Evolutionary conservation across 1,140 invertebrate species (phyloP), one percentile per base, ranked within the genome.

Genomic region (Diabrotica virgifera): DNA sequence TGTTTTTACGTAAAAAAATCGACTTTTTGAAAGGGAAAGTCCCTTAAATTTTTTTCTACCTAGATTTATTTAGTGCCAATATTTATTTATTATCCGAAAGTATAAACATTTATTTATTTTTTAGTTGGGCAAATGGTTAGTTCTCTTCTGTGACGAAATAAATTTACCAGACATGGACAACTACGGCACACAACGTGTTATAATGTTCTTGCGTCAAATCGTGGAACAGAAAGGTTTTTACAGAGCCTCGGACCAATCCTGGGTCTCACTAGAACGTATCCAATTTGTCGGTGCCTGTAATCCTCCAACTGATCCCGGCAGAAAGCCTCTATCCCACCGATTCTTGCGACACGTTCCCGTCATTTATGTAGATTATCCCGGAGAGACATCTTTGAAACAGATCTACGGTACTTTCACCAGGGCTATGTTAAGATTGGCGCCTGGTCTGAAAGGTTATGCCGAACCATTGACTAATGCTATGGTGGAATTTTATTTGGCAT

Each of bases 241-340:
- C 77, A 84, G 96, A 58, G 91, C 94, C 5, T 90, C 89, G 24
- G 97, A 99, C 80, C 96, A 99, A 82, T 89, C 93, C 0, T 99
- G 96, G 95, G 96, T 99, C 0, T 90, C 91, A 55, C 82, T 99
- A 71, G 97, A 99, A 79, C 86, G 97, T 57, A 99, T 99, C 70
- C 98, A 99, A 80, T 99, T 99, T 82, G 97, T 99, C 36, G 98
- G 97, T 14, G 98, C 98, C 60, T 99, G 98, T 82, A 99, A 99
- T 85, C 98, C 98, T 46, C 97, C 97, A 0, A 99, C 98, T 24
- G 98, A 99, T 87, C 97, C 97, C 0, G 98, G 98, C 5, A 87
- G 98, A 68, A 99, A 99, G 80, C 97, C 97, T 11, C 84, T 99
- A 0, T 96, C 95, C 54, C 95, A 98, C 81, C 67, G 97, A 46